Base-by-base conservation (phyloP, 35 echinoderm and acorn worm genomes). In the Apostichopus japonicus region DNA sequence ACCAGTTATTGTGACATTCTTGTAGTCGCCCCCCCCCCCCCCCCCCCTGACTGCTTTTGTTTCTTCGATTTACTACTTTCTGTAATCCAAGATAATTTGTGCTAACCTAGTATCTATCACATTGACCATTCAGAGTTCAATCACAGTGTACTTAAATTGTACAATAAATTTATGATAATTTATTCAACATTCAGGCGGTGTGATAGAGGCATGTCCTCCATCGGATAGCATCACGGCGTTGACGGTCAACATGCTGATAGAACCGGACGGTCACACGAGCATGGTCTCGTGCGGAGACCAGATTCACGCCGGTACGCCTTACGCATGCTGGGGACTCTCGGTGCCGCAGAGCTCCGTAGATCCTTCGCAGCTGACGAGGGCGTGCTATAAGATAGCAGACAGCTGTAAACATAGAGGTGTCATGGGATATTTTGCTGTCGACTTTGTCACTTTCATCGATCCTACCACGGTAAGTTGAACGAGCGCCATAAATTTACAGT, bases 401-500 rank as follows among this genome's bases (percentile, higher is more conserved):
- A 92, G 92, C 80, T 98, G 97, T 67, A 86, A 93, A n/a, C 97
- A 98, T 53, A 56, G 97, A 84, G 95, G 94, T 10, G 97, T 98
- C 27, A 17, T 98, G 65, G 97, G 97, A 5, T 98, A 98, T 72
- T 94, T 98, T 54, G 80, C 97, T 54, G 92, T 96, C 14, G 97
- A 98, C 93, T 96, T 98, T 96, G 94, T 98, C 0, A 98, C 97
- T 1, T 98, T 98, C 73, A 98, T 98, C 88, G 93, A 98, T 77
- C 92, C 94, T 61, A 78, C 5, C 15, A 83, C 91, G 13, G 97
- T 98, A 90, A 91, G 94, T 93, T 15, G 13, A 61, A 61, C 7
- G 8, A 61, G 57, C 57, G 0, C 13, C 7, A 61, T 10, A 61
- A 61, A 7, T 10, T 61, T 2, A 61, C 13, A 10, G 57, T 61